Conservation (phyloP, 2,888 invertebrate genomes). For the Lasioglossum oenotherae region DNA sequence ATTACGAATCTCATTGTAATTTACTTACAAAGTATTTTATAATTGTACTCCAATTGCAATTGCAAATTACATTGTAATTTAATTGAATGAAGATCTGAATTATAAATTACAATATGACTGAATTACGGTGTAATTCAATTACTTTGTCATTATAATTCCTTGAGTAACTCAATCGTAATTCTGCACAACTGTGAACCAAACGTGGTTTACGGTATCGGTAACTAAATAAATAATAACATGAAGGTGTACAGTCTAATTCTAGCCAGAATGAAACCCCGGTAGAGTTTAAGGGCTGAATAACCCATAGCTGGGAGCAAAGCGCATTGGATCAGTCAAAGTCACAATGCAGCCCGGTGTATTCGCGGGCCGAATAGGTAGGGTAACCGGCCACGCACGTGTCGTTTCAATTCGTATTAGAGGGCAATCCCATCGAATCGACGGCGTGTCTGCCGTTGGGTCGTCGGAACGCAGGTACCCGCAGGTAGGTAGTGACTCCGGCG, state of each 20-base stretch:
- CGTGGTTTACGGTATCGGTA: no score
- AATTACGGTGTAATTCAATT: no score
- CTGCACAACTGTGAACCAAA: no score
- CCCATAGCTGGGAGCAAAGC: neutral
- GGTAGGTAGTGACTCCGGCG: conserved; percentile 47
- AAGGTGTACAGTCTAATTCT: neutral
- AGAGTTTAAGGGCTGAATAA: neutral
- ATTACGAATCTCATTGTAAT: no score
- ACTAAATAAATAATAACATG: no score
- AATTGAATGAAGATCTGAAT: no score
- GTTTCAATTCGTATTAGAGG: conserved; percentile 68
- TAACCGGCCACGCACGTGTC: conserved; percentile 62
- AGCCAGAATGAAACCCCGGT: neutral
- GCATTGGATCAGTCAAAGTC: neutral
- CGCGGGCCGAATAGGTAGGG: neutral
- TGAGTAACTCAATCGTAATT: no score
- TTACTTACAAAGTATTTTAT: no score
- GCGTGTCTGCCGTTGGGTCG: conserved; percentile 60
- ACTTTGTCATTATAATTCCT: no score
- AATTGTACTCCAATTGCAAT: no score
- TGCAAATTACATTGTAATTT: no score
- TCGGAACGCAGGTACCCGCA: conserved; percentile 66
- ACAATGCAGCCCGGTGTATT: neutral
- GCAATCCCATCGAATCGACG: conserved; percentile 69
- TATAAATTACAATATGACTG: no score